Base-by-base conservation (phyloP, 2,888 invertebrate genomes). In the Odontomyia ornata region DNA sequence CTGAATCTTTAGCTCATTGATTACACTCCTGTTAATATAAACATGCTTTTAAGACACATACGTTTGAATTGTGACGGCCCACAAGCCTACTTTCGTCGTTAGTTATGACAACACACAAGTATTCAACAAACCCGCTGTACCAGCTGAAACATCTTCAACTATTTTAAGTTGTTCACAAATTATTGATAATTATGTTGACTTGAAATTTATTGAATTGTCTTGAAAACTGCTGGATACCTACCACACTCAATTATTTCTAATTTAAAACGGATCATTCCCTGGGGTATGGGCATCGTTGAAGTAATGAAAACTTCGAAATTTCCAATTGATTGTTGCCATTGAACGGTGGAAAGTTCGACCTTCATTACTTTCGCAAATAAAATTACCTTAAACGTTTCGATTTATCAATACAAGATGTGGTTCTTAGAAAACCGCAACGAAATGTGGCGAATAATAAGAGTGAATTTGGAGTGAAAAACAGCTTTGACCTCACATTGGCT, bases 331-430 rank as follows among this genome's bases (percentile, higher is more conserved):
- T 52, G 5, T 52, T 15, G 18, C 52, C 52, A 52, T 15, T 18
- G 28, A 64, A 28, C 36, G 9, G 36, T 36, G n/a, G 67, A 67
- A 67, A 67, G 67, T 67, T 67, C 67, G 43, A 36, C 43, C 67
- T 67, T 67, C 43, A n/a, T 67, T 67, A 43, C 67, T 67, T 67
- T 67, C 43, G n/a, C 67, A 23, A n/a, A 21, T 43, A 18, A 15
- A 67, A 67, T 67, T 67, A 43, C 43, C 67, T 67, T 67, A 67
- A 67, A 67, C 21, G 67, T 43, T 18, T 36, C 67, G 67, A 67
- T 67, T 36, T n/a, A 43, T 67, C 3, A 3, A n/a, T 15, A 7
- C 18, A 43, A 23, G 3, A 25, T 60, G 60, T 21, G 21, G 25
- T 25, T 60, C 11, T 11, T 2, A 3, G 5, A 0, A 60, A 21